phyloP scores from a whole-genome alignment of 2,888 invertebrate genomes.

The Drosophila falleni region DNA sequence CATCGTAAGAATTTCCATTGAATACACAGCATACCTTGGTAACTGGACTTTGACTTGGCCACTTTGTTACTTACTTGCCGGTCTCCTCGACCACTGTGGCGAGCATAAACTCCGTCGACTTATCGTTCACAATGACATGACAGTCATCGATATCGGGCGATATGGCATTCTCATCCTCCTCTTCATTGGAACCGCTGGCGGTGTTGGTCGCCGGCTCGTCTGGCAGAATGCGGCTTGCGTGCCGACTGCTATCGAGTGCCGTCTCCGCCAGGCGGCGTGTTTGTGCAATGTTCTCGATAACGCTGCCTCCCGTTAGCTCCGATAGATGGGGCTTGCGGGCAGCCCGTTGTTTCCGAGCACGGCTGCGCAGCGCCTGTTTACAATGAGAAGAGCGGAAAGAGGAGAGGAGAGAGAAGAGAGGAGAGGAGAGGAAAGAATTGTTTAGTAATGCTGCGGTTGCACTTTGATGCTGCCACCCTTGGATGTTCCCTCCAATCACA shows the following conservation, averaged over 20 bases:
- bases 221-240: slow-evolving; percentile 87
- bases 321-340: slow-evolving; percentile 92
- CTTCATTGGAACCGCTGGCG: slow-evolving; percentile 95
- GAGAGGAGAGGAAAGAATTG: background rate
- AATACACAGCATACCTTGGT: background rate
- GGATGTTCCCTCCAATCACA: background rate
- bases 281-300: slow-evolving; percentile 95
- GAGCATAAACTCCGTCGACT: slow-evolving; percentile 95
- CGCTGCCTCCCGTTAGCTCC: slow-evolving; percentile 91
- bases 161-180: slow-evolving; percentile 90
- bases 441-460: slow-evolving; percentile 36
- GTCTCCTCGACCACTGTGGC: slow-evolving; percentile 95
- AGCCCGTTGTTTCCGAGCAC: slow-evolving; percentile 93
- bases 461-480: slow-evolving; percentile 6
- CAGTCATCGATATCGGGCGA: slow-evolving; percentile 90
- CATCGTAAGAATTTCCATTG: slow-evolving; percentile 22
- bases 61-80: slow-evolving; percentile 88
- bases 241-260: slow-evolving; percentile 86
- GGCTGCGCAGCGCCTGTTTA: slow-evolving; percentile 91
- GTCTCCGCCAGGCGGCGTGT: slow-evolving; percentile 93
- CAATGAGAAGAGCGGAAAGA: slow-evolving; percentile 36
- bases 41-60: background rate
- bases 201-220: slow-evolving; percentile 95
- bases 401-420: background rate
- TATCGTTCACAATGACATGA: slow-evolving; percentile 95